Evolutionary conservation across 1,140 invertebrate genomes (phyloP), one percentile per base, ranked within the genome.

Genomic region (Metopolophium dirhodum): DNA sequence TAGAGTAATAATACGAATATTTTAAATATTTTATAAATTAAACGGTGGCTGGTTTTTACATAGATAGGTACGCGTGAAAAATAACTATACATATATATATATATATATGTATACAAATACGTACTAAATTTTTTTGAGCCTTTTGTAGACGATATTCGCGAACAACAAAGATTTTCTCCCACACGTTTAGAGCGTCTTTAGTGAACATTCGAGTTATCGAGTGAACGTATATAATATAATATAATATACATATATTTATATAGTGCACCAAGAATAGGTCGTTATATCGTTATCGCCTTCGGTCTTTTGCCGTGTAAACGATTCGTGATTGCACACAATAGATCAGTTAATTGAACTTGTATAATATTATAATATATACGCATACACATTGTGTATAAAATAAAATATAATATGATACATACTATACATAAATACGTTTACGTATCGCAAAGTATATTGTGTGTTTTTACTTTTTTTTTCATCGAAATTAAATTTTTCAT

Each of bases 311-410:
- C 37, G 54, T 90, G 37, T 68, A 90, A 90, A 90, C 89, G 89
- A 90, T 68, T 90, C 89, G 57, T 45, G 89, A 90, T 90, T 90
- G 37, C 57, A n/a, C 89, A 90, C 89, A 90, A 90, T 90, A 90
- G 89, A 90, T 90, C 54, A 37, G 37, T 68, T 90, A 90, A 90
- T 90, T 90, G 89, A 90, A 90, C 54, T 90, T 68, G 57, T 45
- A 37, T 49, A n/a, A 26, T 30, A 47, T 87, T 41, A 37, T 86
- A n/a, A 30, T 30, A 47, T 87, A 35, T 41, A 54, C 35, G n/a
- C 9, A n/a, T 14, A 77, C 30, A 77, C 61, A n/a, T 77, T 77
- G 61, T 77, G 47, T 88, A 88, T 9, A 51, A 51, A 51, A 88
- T 77, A 77, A 77, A 77, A n/a, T 88, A 51, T 45, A 51, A n/a